Percentiles rank a stretch among this genome's conserved stretches.
Conservation (phyloP, 2,888 invertebrate genomes). For the Drosophila neotestacea region DNA sequence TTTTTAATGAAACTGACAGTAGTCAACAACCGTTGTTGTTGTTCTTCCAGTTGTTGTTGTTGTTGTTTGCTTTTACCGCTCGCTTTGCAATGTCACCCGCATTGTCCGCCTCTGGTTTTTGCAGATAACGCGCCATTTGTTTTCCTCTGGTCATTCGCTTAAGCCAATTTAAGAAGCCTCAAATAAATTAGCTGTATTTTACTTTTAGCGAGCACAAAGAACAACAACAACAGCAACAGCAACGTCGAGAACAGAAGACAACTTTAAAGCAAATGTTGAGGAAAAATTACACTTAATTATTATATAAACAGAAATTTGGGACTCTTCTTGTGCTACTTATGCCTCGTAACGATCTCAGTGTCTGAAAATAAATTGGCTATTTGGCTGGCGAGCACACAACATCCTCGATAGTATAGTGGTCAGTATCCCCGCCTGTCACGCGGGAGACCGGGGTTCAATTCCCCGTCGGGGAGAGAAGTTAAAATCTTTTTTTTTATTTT, state of each 20-base stretch:
- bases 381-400: rapidly evolving
- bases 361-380: constrained; percentile 7
- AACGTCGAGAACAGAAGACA: background rate
- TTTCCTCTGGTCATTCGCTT: constrained; percentile 76
- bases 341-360: constrained; percentile 18
- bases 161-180: constrained; percentile 78
- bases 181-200: constrained; percentile 78
- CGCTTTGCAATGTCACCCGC: constrained; percentile 71
- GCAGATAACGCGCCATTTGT: constrained; percentile 76
- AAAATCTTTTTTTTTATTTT: background rate
- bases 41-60: constrained; percentile 21
- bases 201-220: constrained; percentile 61
- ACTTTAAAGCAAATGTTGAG: constrained; percentile 46
- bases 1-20: constrained; percentile 79
- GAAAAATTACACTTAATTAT: constrained; percentile 65
- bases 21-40: constrained; percentile 34
- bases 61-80: constrained; percentile 33
- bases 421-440: constrained; percentile 70
- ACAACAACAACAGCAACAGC: constrained; percentile 19
- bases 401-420: constrained; percentile 76
- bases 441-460: constrained; percentile 70
- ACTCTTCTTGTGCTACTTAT: background rate
- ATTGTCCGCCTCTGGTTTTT: constrained; percentile 56
- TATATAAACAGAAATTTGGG: constrained; percentile 47
- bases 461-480: constrained; percentile 59